These are phyloP conservation scores for Chascanopsetta lugubris DNA, from an alignment of 2,113 vertebrate genomes.

Conservation along the genomic window DNA sequence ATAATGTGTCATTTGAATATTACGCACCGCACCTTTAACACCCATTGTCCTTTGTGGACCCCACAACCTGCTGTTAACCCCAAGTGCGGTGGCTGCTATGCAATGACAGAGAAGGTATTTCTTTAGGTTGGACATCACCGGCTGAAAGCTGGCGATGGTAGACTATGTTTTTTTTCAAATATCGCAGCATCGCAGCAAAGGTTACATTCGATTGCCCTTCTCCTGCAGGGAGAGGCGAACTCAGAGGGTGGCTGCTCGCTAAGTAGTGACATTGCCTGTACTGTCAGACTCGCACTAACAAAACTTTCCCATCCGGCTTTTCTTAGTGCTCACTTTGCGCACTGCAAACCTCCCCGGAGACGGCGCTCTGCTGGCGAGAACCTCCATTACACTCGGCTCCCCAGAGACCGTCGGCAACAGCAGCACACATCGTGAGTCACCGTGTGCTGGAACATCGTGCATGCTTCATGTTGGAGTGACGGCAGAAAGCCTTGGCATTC, in stretches of 20 bases:
- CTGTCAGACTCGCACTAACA: conserved; percentile 14
- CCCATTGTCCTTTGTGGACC: background rate
- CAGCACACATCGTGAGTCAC: conserved; percentile 18
- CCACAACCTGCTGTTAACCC: background rate
- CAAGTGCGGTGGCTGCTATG: background rate
- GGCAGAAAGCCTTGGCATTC: conserved; percentile 7
- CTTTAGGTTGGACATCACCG: conserved; percentile 38
- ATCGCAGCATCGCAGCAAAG: conserved; percentile 14
- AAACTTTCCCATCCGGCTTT: background rate
- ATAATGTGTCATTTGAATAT: no score
- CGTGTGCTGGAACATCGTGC: conserved; percentile 19
- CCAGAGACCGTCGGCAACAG: conserved; percentile 8
- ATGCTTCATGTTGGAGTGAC: conserved; percentile 3
- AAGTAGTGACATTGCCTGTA: conserved; percentile 24
- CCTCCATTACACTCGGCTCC: conserved; percentile 34
- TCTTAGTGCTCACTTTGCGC: conserved; percentile 12
- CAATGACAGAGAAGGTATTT: conserved; percentile 1
- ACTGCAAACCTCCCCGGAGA: conserved; percentile 31
- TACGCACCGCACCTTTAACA: no score
- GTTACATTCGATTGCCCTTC: conserved; percentile 31
- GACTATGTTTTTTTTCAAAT: conserved; percentile 13
- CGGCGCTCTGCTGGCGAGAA: conserved; percentile 30
- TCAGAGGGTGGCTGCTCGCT: conserved; percentile 35
- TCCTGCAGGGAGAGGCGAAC: conserved; percentile 20
- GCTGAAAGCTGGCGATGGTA: conserved; percentile 20